Evolutionary conservation across 2,888 invertebrate species (phyloP).

Genomic region (Conomelus anceps): DNA sequence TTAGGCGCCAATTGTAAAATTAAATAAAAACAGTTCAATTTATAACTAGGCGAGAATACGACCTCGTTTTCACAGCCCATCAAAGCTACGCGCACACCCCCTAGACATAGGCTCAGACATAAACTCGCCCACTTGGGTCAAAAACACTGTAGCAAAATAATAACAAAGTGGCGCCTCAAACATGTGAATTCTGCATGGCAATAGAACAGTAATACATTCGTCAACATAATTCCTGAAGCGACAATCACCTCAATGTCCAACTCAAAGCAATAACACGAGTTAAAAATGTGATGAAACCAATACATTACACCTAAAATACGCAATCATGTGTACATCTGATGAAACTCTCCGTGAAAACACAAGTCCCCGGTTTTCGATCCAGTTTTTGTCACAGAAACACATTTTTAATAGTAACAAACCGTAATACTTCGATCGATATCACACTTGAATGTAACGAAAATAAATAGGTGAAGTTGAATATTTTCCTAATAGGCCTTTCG

Average conservation of each 20-base stretch:
- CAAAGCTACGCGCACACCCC: conserved; percentile 42
- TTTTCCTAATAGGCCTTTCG: conserved; percentile 15
- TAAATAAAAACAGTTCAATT: conserved; percentile 25
- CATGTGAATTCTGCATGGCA: conserved; percentile 28
- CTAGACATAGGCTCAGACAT: conserved; percentile 41
- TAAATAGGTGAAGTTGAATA: conserved; percentile 15
- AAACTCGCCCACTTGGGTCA: conserved; percentile 52
- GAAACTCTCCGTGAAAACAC: conserved; percentile 24
- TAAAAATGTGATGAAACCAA: conserved; percentile 21
- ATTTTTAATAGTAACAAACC: conserved; percentile 15
- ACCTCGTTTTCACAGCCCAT: conserved; percentile 36
- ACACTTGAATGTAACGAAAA: conserved; percentile 1
- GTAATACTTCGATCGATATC: conserved; percentile 5
- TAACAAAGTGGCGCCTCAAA: conserved; percentile 48
- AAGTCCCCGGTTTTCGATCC: conserved; percentile 17
- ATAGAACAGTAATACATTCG: conserved; percentile 14
- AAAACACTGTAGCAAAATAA: conserved; percentile 63
- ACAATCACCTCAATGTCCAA: conserved; percentile 17
- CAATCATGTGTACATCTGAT: conserved; percentile 25
- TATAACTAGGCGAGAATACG: not conserved
- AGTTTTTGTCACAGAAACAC: conserved; percentile 18
- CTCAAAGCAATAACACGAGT: conserved; percentile 16
- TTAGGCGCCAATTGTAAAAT: conserved; percentile 21
- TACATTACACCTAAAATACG: conserved; percentile 22
- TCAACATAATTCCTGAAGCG: conserved; percentile 7